Evolutionary conservation across 2,888 invertebrate species (phyloP).

Genomic region (Heliconius hortense): DNA sequence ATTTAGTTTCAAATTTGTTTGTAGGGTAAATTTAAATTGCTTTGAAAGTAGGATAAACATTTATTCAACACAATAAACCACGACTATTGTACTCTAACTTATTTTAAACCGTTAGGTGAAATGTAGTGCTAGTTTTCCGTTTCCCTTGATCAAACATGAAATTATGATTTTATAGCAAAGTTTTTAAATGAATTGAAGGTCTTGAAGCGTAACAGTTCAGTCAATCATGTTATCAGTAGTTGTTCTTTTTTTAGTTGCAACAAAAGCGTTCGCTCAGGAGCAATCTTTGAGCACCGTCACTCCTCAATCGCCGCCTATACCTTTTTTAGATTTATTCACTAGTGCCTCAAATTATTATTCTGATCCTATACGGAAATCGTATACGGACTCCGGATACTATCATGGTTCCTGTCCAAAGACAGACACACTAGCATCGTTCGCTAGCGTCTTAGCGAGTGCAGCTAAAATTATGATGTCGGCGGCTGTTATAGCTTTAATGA

Average conservation of each 20-base stretch:
- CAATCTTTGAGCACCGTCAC: slow-evolving; percentile 61
- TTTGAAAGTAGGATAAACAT: neutral
- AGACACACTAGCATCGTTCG: slow-evolving; percentile 68
- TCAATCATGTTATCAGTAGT: slow-evolving; percentile 67
- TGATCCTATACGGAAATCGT: slow-evolving; percentile 67
- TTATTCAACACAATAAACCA: slow-evolving; percentile 47
- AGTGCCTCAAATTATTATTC: slow-evolving; percentile 67
- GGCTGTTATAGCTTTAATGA: slow-evolving; percentile 68
- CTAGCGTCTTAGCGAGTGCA: slow-evolving; percentile 70
- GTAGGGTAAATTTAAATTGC: neutral
- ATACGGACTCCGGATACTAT: slow-evolving; percentile 58
- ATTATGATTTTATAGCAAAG: slow-evolving; percentile 73
- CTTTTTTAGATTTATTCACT: slow-evolving; percentile 70
- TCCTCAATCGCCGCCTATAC: slow-evolving; percentile 56
- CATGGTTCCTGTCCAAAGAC: slow-evolving; percentile 66
- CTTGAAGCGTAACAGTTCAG: slow-evolving; percentile 70
- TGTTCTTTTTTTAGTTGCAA: slow-evolving; percentile 62
- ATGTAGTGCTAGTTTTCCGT: slow-evolving; percentile 62
- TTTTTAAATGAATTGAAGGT: slow-evolving; percentile 66
- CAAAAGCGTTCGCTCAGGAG: slow-evolving; percentile 61
- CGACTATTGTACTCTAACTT: slow-evolving; percentile 51
- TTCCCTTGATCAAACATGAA: slow-evolving; percentile 64
- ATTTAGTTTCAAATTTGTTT: neutral
- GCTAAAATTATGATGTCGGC: slow-evolving; percentile 76
- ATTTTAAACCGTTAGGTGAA: slow-evolving; percentile 62